Percentiles rank a stretch among this genome's conserved stretches.
Conservation (phyloP, 2,113 vertebrate genomes). For the Sialia sialis region DNA sequence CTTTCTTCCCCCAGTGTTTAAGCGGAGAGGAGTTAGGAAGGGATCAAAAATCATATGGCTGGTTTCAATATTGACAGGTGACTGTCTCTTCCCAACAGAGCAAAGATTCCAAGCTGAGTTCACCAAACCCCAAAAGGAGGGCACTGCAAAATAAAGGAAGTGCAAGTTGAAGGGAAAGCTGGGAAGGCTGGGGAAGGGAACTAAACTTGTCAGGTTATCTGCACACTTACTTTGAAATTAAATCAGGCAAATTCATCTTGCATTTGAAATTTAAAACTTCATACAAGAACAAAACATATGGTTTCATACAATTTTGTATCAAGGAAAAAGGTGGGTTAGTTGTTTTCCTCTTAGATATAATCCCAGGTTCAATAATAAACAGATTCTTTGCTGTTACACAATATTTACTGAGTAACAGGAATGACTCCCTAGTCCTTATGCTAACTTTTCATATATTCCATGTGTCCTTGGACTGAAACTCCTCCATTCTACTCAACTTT, state of each 20-base stretch:
- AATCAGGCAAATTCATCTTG: not conserved
- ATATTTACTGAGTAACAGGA: not conserved
- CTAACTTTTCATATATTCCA: not conserved
- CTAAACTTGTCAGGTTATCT: not conserved
- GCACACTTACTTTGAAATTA: not conserved
- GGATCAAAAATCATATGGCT: conserved; percentile 99
- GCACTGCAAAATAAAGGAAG: conserved; percentile 79
- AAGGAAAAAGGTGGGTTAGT: not conserved
- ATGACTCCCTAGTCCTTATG: not conserved
- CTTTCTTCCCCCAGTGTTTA: conserved; percentile 96
- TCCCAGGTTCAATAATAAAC: not conserved
- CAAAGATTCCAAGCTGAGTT: conserved; percentile 99
- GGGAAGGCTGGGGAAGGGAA: not conserved
- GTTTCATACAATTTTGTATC: not conserved
- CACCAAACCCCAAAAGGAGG: conserved; percentile 98
- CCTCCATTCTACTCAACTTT: not conserved
- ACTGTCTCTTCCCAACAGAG: conserved; percentile 96
- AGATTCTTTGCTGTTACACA: not conserved
- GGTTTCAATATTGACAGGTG: conserved; percentile 98
- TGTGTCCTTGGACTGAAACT: not conserved
- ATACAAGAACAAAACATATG: not conserved
- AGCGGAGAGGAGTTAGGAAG: conserved; percentile 91
- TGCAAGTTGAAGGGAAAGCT: not conserved
- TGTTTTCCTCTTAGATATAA: not conserved
- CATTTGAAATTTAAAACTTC: not conserved